A percentile compares a stretch with the other conserved stretches of the same genome.
Conservation (phyloP, 2,113 vertebrate genomes). For the Toxotes jaculatrix region DNA sequence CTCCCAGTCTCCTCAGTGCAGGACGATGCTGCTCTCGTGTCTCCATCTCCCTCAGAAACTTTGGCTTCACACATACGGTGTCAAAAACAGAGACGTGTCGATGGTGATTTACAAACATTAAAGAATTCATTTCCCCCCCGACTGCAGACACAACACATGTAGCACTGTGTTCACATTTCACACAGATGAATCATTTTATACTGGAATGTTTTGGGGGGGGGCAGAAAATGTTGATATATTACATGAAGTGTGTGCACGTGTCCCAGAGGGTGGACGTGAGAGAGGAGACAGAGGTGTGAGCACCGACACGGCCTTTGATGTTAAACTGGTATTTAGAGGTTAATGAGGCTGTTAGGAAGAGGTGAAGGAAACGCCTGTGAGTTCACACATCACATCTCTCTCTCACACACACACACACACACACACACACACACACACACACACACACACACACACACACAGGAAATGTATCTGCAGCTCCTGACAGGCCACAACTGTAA, state of each 20-base stretch:
- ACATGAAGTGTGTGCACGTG: slow-evolving; percentile 15
- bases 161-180: not conserved
- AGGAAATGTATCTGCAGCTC: slow-evolving; percentile 18
- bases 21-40: slow-evolving; percentile 7
- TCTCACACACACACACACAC: slow-evolving; percentile 13
- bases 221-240: not conserved
- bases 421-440: slow-evolving; percentile 24
- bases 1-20: slow-evolving; percentile 29
- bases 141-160: too few species aligned
- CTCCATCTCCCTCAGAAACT: slow-evolving; percentile 53
- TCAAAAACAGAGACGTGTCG: slow-evolving; percentile 61
- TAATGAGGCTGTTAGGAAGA: slow-evolving; percentile 81
- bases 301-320: slow-evolving; percentile 75
- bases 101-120: slow-evolving; percentile 47
- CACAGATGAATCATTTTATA: not conserved
- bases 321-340: slow-evolving; percentile 80
- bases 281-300: slow-evolving; percentile 66
- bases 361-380: slow-evolving; percentile 67
- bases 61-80: slow-evolving; percentile 76
- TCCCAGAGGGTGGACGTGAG: slow-evolving; percentile 20
- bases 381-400: slow-evolving; percentile 30
- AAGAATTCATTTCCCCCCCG: not conserved
- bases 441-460: slow-evolving; percentile 23
- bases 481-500: not conserved
- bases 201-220: too few species aligned